Percentiles rank a stretch among this genome's conserved stretches.
phyloP scores from a whole-genome alignment of 2,797 vertebrate genomes.

The Discoglossus pictus region DNA sequence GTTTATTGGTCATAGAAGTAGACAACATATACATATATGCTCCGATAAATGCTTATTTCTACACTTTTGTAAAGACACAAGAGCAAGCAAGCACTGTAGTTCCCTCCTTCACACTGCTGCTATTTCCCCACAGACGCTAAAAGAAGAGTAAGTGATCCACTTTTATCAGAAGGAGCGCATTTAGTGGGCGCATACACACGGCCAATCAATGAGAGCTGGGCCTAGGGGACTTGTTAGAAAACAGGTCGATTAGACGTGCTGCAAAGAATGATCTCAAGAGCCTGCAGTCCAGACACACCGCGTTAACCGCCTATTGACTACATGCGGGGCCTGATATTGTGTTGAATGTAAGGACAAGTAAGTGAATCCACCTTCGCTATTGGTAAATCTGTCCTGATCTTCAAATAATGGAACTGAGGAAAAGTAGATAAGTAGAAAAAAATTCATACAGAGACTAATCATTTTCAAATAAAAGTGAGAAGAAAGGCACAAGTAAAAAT shows the following conservation, averaged over 20 bases:
- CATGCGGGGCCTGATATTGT: background rate
- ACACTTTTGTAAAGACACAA: no score
- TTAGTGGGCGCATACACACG: constrained; percentile 6
- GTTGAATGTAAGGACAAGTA: no score
- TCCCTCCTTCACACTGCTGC: background rate
- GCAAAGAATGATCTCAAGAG: constrained; percentile 16
- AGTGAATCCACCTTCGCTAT: no score
- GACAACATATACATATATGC: no score
- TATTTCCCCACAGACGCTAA: background rate
- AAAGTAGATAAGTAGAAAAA: no score
- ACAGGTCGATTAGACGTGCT: constrained; percentile 27
- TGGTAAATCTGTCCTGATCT: no score
- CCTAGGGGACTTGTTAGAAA: constrained; percentile 24
- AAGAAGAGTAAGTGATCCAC: constrained; percentile 10
- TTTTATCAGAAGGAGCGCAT: background rate
- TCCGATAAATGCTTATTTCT: no score
- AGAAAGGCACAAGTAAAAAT: no score
- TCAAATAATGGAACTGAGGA: no score
- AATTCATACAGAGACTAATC: no score
- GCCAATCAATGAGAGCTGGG: constrained; percentile 15
- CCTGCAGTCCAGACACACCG: background rate
- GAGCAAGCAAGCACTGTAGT: background rate
- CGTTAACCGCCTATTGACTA: background rate
- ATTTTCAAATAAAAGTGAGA: no score
- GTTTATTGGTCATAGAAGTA: no score